Base-by-base conservation (phyloP, 2,113 vertebrate genomes). In the Rhea pennata region DNA sequence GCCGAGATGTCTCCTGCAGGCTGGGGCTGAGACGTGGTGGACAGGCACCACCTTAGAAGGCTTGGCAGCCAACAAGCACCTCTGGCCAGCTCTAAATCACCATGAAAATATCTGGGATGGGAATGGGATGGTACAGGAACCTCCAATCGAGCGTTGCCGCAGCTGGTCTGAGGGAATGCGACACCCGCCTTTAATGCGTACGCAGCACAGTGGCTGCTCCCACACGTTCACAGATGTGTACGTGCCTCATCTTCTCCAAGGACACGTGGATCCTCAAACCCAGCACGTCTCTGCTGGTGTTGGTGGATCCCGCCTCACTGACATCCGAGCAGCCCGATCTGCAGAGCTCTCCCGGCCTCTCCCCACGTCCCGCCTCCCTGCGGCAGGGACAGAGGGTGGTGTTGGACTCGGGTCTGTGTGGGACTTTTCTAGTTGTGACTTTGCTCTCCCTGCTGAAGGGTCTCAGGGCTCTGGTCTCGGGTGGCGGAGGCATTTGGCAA, bases 141-240 rank as follows among this genome's bases (percentile, higher is more conserved):
- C 39, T 84, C 51, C 69, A 81, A 81, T 31, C 27, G 1, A 0
- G 15, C 29, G 40, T 50, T 70, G 46, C 69, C 46, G 21, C 50
- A 48, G 66, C 80, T 69, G 61, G 59, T 13, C 56, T 71, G 27
- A 9, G 40, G 48, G 78, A 87, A 89, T 61, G 70, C 15, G 8
- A 0, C 33, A 70, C 59, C 73, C 4, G 3, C 31, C 72, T 81
- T 69, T 40, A 5, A 17, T 78, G 64, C 50, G 39, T 87, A 36
- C 42, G 11, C 0, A 0, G 61, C 36, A 39, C 70, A 50, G 40
- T 0, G 0, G 31, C 42, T n/a, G 61, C 64, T 91, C 6, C 1
- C 21, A 11, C 0, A 0, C 2, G 0, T 78, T 79, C 90, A 59
- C 77, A 87, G 78, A 51, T 46, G 58, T 12, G 59, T 31, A 20